These are phyloP conservation scores for Eupsilia transversa DNA, from an alignment of 2,888 invertebrate species.

Conservation along the genomic window DNA sequence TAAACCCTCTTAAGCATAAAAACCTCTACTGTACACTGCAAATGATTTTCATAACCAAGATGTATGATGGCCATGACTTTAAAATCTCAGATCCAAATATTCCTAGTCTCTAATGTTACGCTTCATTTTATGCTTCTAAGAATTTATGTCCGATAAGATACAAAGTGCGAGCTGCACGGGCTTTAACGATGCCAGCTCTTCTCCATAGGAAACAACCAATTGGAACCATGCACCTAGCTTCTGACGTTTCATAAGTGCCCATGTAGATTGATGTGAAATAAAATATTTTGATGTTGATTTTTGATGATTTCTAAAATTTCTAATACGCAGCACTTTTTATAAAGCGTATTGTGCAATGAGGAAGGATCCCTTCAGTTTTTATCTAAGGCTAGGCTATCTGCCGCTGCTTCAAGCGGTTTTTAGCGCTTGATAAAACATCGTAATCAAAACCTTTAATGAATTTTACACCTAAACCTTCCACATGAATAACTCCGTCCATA, in stretches of 20 bases:
- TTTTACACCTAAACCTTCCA: no score
- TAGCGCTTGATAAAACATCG: no score
- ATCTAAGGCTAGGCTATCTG: neutral
- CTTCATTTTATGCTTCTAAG: neutral
- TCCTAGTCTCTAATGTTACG: neutral
- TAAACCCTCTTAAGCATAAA: no score
- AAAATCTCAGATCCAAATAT: neutral
- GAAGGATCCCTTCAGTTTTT: slow-evolving; percentile 29
- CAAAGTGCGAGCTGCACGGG: neutral
- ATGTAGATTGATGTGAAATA: no score
- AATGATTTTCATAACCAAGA: neutral
- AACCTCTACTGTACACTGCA: neutral
- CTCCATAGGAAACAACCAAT: no score
- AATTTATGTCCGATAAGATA: neutral
- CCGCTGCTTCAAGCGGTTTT: no score
- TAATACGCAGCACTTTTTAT: slow-evolving; percentile 23
- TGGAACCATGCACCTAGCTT: no score
- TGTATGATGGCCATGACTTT: neutral
- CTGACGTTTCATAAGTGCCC: no score
- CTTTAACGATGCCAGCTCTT: no score
- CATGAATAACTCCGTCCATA: no score
- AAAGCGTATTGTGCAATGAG: slow-evolving; percentile 38
- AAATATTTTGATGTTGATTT: no score
- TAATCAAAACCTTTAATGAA: no score
- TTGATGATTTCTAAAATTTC: slow-evolving; percentile 12